Evolutionary conservation across 2,888 invertebrate species (phyloP).

Genomic region (Habroteleia sp.): DNA sequence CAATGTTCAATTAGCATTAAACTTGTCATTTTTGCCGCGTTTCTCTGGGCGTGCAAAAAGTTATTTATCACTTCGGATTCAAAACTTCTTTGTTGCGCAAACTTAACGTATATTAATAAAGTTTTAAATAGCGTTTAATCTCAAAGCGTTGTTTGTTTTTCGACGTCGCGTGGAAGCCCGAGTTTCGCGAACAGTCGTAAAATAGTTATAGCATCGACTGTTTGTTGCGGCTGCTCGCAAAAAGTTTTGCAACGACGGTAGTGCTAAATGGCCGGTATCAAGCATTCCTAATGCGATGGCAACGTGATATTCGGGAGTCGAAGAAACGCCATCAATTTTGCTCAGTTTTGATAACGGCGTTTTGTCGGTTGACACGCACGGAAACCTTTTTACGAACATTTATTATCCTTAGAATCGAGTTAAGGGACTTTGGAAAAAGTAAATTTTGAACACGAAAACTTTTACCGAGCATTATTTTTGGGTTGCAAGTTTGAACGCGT

Average conservation of each 20-base stretch:
- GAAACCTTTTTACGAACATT: too few species aligned
- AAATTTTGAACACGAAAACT: too few species aligned
- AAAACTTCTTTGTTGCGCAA: conserved; percentile 32
- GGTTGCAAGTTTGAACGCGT: too few species aligned
- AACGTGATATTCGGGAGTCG: not conserved
- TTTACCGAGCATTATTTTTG: too few species aligned
- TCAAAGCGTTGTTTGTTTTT: conserved; percentile 6
- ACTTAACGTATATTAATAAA: conserved; percentile 2
- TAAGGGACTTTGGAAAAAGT: too few species aligned
- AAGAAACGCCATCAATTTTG: not conserved
- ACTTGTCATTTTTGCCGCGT: too few species aligned
- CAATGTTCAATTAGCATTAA: too few species aligned
- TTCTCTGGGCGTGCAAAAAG: too few species aligned
- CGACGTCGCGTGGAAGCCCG: not conserved
- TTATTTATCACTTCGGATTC: too few species aligned
- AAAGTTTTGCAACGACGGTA: conserved; percentile 3
- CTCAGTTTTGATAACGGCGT: too few species aligned
- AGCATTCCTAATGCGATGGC: not conserved
- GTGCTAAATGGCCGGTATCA: not conserved
- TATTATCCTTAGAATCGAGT: too few species aligned
- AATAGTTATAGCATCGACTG: not conserved
- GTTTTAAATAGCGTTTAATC: conserved; percentile 10
- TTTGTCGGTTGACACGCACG: too few species aligned
- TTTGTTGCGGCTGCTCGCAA: conserved; percentile 3
- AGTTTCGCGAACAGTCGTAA: not conserved